Percentiles rank a stretch among this genome's conserved stretches.
Evolutionary conservation across 2,888 invertebrate species (phyloP).

Genomic region (Epinotia demarniana): DNA sequence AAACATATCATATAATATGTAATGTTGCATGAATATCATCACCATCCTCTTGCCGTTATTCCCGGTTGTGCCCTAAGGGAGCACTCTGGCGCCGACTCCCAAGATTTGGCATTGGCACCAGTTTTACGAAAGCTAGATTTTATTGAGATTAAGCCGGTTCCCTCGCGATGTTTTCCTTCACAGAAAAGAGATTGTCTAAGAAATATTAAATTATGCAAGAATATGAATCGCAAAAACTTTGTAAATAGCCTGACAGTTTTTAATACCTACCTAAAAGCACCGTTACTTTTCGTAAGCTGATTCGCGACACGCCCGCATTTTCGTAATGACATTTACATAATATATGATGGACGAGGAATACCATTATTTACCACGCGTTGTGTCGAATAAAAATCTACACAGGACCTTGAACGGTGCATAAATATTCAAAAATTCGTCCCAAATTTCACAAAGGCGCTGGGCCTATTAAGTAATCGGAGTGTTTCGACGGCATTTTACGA

Average conservation of each 20-base stretch:
- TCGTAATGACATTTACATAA: constrained; percentile 37
- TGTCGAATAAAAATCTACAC: constrained; percentile 51
- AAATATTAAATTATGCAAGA: too few species aligned
- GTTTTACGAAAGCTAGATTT: too few species aligned
- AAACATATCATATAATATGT: not conserved
- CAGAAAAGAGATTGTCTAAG: too few species aligned
- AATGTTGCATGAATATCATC: not conserved
- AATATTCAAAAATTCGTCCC: constrained; percentile 71
- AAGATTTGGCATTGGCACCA: too few species aligned
- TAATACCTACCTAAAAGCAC: not conserved
- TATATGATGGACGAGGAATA: constrained; percentile 41
- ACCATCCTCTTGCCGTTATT: too few species aligned
- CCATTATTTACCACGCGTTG: constrained; percentile 34
- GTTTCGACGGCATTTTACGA: constrained; percentile 73
- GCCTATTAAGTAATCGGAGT: constrained; percentile 66
- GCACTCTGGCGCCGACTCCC: too few species aligned
- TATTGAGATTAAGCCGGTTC: too few species aligned
- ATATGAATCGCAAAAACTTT: too few species aligned
- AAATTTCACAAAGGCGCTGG: constrained; percentile 69
- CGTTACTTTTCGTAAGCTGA: constrained; percentile 10
- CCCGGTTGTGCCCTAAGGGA: too few species aligned
- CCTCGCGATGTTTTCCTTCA: too few species aligned
- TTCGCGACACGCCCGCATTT: constrained; percentile 24
- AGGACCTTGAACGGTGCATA: constrained; percentile 70
- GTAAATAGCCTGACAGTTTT: too few species aligned